Conservation (phyloP, 92 coral and sea anemone species). For the Porites cylindrica region DNA sequence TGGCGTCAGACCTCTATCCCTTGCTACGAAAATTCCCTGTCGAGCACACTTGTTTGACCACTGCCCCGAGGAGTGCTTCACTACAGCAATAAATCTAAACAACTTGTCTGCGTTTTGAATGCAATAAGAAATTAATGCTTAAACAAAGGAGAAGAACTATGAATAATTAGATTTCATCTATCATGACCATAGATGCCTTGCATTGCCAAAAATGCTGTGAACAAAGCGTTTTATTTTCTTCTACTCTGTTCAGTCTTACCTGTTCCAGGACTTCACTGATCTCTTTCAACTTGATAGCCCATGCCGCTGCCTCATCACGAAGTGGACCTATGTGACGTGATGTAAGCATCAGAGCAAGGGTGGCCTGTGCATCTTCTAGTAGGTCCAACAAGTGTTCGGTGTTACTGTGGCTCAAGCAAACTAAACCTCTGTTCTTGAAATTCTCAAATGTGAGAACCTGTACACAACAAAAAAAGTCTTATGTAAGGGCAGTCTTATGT, state of each 20-base stretch:
- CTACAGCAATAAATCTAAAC: no score
- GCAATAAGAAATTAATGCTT: no score
- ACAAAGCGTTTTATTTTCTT: background rate
- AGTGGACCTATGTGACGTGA: conserved; percentile 98
- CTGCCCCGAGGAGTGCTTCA: no score
- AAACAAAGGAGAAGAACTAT: no score
- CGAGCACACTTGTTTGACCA: no score
- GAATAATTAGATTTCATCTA: no score
- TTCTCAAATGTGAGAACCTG: conserved; percentile 95
- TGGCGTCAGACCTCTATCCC: no score
- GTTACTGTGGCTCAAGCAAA: conserved; percentile 93
- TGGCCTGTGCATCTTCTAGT: conserved; percentile 96
- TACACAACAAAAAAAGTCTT: background rate
- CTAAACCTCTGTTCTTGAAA: conserved; percentile 93
- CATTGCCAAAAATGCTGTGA: background rate
- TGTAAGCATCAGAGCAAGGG: conserved; percentile 97
- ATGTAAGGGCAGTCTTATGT: no score
- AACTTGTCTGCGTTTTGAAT: no score
- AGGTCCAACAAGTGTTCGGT: conserved; percentile 92
- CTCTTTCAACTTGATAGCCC: conserved; percentile 98
- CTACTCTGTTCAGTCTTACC: conserved; percentile 44
- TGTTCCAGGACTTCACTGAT: conserved; percentile 96
- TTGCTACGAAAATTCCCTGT: no score
- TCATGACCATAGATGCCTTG: background rate
- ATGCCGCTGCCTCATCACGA: conserved; percentile 97